Percentiles rank a stretch among this genome's conserved stretches.
Evolutionary conservation across 1,140 invertebrate genomes (phyloP).

Genomic region (Cheumatopsyche charites): DNA sequence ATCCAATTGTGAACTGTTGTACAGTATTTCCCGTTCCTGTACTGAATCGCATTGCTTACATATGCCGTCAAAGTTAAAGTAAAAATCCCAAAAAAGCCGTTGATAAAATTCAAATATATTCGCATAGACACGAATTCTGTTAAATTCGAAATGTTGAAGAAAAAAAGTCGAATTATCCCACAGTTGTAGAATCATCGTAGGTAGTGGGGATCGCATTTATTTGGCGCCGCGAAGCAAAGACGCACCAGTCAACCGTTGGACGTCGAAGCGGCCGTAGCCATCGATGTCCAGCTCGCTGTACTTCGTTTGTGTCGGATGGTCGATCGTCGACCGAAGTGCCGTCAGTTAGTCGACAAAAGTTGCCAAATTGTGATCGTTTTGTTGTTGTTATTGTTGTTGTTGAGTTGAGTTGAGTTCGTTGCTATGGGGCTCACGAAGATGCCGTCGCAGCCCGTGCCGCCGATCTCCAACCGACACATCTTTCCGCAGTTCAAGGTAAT

Average conservation of each 20-base stretch:
- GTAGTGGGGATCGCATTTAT: neutral
- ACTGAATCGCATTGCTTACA: too few relatives aligned
- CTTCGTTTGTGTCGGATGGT: neutral
- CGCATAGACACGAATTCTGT: too few relatives aligned
- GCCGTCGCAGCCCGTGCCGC: slow-evolving; percentile 36
- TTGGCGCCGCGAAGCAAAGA: neutral
- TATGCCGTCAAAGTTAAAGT: too few relatives aligned
- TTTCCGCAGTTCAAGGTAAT: neutral
- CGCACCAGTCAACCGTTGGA: neutral
- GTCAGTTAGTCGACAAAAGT: neutral
- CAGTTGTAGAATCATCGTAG: too few relatives aligned
- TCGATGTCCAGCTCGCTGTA: neutral
- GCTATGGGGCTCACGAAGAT: slow-evolving; percentile 44
- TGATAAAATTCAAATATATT: too few relatives aligned
- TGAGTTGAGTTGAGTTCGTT: neutral
- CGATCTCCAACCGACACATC: slow-evolving; percentile 6
- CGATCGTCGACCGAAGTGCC: too few relatives aligned
- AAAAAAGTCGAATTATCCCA: too few relatives aligned
- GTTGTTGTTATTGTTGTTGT: neutral
- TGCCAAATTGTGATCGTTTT: neutral
- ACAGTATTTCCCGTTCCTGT: too few relatives aligned
- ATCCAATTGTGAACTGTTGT: too few relatives aligned
- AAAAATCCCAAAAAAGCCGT: too few relatives aligned
- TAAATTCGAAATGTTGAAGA: too few relatives aligned
- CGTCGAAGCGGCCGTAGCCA: neutral